Conservation (phyloP, 2,888 invertebrate species). For the Brachyptera risi region DNA sequence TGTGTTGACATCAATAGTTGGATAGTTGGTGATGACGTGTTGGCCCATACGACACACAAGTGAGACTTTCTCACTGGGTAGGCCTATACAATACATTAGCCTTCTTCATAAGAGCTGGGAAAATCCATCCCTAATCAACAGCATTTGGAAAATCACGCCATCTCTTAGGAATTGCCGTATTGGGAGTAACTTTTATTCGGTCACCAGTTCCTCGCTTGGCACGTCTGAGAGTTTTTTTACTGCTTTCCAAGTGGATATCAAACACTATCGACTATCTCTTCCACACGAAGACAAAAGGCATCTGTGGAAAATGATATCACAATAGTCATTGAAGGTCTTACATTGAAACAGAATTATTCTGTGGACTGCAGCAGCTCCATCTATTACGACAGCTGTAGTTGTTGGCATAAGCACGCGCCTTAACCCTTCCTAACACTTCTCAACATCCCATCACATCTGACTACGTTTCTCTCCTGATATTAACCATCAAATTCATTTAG, state of each 20-base stretch:
- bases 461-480: background rate
- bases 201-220: constrained; percentile 21
- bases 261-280: constrained; percentile 14
- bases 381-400: background rate
- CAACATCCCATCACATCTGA: background rate
- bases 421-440: too few relatives aligned
- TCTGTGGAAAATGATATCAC: background rate
- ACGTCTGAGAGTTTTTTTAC: constrained; percentile 17
- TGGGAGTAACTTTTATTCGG: constrained; percentile 16
- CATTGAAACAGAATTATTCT: background rate
- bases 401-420: background rate
- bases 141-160: background rate
- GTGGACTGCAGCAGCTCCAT: background rate
- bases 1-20: background rate
- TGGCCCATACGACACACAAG: background rate
- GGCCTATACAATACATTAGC: background rate
- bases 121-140: background rate
- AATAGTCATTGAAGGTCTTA: background rate
- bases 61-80: background rate
- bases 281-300: background rate
- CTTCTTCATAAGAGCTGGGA: background rate
- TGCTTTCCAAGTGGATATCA: constrained; percentile 24
- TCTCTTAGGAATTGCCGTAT: background rate
- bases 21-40: background rate
- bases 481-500: background rate